Percentiles rank a stretch among this genome's conserved stretches.
These are phyloP conservation scores for Drosophila monieri DNA, from an alignment of 2,888 invertebrate species.

Conservation along the genomic window DNA sequence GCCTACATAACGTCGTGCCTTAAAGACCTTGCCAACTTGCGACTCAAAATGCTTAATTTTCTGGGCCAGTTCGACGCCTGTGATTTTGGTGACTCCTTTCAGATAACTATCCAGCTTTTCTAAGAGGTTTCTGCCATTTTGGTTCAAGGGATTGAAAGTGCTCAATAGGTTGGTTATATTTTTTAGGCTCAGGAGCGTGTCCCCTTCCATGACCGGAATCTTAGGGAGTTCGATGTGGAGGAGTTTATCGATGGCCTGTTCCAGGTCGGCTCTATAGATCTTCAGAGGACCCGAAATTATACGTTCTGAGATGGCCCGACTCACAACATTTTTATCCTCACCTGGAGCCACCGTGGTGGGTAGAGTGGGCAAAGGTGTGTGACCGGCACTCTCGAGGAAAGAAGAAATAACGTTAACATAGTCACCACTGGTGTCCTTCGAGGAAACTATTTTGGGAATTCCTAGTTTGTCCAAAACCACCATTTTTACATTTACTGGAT, in stretches of 20 bases:
- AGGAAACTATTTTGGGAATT: neutral
- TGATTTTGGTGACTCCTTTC: slow-evolving; percentile 8
- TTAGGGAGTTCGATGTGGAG: slow-evolving; percentile 70
- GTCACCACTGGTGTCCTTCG: neutral
- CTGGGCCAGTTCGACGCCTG: slow-evolving; percentile 36
- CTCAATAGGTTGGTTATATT: slow-evolving; percentile 32
- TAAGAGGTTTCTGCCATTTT: slow-evolving; percentile 7
- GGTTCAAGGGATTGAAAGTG: slow-evolving; percentile 40
- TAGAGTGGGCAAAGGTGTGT: neutral
- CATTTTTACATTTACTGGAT: neutral
- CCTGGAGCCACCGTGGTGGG: neutral
- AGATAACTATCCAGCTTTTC: slow-evolving; percentile 22
- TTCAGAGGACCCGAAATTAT: slow-evolving; percentile 22
- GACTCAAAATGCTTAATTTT: neutral
- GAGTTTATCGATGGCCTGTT: slow-evolving; percentile 89
- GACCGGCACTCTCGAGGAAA: neutral
- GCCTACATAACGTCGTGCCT: slow-evolving; percentile 91
- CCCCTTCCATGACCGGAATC: slow-evolving; percentile 20
- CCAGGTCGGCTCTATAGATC: slow-evolving; percentile 85
- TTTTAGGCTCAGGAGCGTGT: slow-evolving; percentile 25
- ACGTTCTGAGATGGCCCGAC: slow-evolving; percentile 25
- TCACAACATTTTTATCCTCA: no score
- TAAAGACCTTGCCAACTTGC: slow-evolving; percentile 33
- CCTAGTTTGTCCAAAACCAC: neutral
- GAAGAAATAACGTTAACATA: neutral